These are phyloP conservation scores for Eristalinus aeneus DNA, from an alignment of 2,888 invertebrate species.

Conservation along the genomic window DNA sequence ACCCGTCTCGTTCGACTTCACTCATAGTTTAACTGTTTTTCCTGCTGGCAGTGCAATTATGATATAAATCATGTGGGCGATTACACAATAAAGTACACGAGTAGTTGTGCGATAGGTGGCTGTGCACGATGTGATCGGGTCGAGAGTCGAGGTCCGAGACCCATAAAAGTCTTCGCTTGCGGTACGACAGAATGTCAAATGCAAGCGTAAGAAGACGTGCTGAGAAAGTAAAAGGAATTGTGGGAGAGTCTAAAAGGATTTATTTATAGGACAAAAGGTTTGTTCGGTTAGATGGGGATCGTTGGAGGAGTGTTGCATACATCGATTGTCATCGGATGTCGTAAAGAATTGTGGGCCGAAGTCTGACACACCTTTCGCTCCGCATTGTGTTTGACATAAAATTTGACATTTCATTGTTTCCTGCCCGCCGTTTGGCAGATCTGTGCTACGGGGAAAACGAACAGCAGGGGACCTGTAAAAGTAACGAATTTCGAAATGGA, in stretches of 20 bases:
- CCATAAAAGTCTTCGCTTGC: background rate
- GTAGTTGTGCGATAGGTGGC: constrained; percentile 24
- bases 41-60: constrained; percentile 50
- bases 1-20: constrained; percentile 12
- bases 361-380: background rate
- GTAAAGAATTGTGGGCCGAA: background rate
- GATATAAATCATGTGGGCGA: constrained; percentile 67
- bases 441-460: too few relatives aligned
- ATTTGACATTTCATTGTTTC: background rate
- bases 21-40: constrained; percentile 31
- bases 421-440: too few relatives aligned
- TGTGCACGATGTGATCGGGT: constrained; percentile 19
- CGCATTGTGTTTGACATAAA: background rate
- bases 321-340: background rate
- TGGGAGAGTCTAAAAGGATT: background rate
- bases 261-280: background rate
- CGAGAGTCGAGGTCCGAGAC: background rate
- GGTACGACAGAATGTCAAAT: background rate
- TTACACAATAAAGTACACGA: constrained; percentile 66
- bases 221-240: background rate
- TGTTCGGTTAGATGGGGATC: background rate
- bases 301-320: background rate
- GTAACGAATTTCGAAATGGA: too few relatives aligned
- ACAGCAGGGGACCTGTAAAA: too few relatives aligned
- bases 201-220: background rate